Evolutionary conservation across 2,888 invertebrate species (phyloP), one percentile per base, ranked within the genome.

Genomic region (Spicauda simplicius): DNA sequence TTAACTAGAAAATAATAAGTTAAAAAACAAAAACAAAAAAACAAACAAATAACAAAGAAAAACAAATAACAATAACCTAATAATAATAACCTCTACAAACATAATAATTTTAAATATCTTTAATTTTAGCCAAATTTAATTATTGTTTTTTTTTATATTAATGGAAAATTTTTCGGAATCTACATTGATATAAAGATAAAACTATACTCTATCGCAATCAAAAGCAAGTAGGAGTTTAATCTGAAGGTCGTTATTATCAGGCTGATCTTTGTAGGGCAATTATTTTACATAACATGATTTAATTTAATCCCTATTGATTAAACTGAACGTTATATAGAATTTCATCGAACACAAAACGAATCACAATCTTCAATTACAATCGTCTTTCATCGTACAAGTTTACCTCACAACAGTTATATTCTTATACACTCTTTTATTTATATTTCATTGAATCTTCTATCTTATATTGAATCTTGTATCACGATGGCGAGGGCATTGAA

Each of bases 371-470:
- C 20, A 45, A 45, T 58, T 58, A 58, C 41, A 58, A 58, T 45
- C 41, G 19, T 20, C 19, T 20, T 45, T 41, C 14, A 57, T 5
- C 55, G 20, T 11, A 56, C 16, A 58, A 41, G 45, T 58, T 58
- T 58, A 58, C 48, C 48, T 59, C 48, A 48, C 48, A 50, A 50
- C 48, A 50, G 30, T 59, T 45, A 45, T 45, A 58, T 57, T 55
- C 33, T 54, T 55, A 55, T 55, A 55, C 30, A 54, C 7, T 58
- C 45, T 41, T 41, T 41, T 41, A 57, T 57, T 41, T 20, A 19
- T 41, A 57, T 56, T 57, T 25, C 14, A 25, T 48, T 48, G 19
- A 10, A 37, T 41, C 41, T 41, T 41, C 41, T 48, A 58, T 48
- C 48, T n/a, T 48, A 25, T 58, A 58, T 48, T 48, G 58, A 48